Base-by-base conservation (phyloP, 2,888 invertebrate genomes). In the Pheosia tremula region DNA sequence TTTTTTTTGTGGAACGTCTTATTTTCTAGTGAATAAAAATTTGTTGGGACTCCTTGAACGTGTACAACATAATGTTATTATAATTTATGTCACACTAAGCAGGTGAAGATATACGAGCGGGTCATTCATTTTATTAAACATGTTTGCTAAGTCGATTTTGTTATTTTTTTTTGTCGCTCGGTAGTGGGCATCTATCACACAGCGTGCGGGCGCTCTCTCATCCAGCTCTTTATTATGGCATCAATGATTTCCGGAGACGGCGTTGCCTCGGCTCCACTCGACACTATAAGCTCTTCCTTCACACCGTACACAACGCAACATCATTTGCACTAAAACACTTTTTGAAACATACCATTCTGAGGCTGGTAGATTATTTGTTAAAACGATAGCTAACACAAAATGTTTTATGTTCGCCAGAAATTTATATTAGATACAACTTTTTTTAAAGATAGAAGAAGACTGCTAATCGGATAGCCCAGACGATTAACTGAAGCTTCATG, bases 71-170 rank as follows among this genome's bases (percentile, higher is more conserved):
- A 89, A 91, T 92, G 90, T 92, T 92, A 91, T 90, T 93, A 92
- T 92, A 91, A 93, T 92, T 93, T 93, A 93, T 93, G 91, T 93
- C 89, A 88, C 90, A 91, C 93, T 90, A 92, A 91, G 92, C 93
- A 93, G 93, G 93, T 93, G 93, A 92, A 92, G 92, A 93, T 93
- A 92, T 92, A 93, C 87, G 91, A 86, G 85, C 85, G 87, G 87
- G 91, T 91, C 91, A 90, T 93, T 92, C 90, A 87, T 92, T 93
- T 91, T 93, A 93, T 92, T 87, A 91, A 90, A 91, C 92, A 92
- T 93, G 92, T 90, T 90, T 89, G 91, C 91, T 92, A 90, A 91
- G 91, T 89, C 91, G 90, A 90, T 90, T 90, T 91, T 91, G 88
- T 91, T 89, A 84, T 90, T 91, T 92, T 89, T 87, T 89, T 92